A percentile compares a stretch with the other conserved stretches of the same genome.
These are phyloP conservation scores for Hemibagrus wyckioides DNA, from an alignment of 2,113 vertebrate genomes.

Conservation along the genomic window DNA sequence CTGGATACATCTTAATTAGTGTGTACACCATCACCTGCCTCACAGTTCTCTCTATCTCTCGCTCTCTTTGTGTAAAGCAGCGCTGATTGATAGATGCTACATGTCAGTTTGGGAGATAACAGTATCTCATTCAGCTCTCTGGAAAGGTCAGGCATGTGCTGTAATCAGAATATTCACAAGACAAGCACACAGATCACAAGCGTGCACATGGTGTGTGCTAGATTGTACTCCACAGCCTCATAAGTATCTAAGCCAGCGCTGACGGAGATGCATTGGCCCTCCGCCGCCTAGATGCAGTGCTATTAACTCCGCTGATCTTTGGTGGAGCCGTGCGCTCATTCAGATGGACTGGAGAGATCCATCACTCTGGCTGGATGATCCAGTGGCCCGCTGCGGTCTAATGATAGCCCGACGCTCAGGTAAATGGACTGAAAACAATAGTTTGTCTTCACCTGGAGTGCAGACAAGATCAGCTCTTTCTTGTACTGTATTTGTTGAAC, in stretches of 20 bases:
- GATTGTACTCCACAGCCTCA: conserved; percentile 55
- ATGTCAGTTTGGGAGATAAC: conserved; percentile 93
- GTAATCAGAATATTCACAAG: conserved; percentile 89
- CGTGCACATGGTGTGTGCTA: conserved; percentile 51
- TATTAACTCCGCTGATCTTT: conserved; percentile 69
- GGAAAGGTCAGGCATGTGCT: conserved; percentile 51
- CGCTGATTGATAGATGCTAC: conserved; percentile 96
- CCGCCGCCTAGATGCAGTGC: conserved; percentile 70
- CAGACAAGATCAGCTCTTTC: conserved; percentile 29
- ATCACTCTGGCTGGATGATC: conserved; percentile 51
- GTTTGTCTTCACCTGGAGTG: conserved; percentile 50
- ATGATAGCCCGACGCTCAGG: conserved; percentile 45
- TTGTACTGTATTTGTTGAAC: conserved; percentile 37
- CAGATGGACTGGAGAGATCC: conserved; percentile 52
- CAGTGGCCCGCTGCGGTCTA: conserved; percentile 38
- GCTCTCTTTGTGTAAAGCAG: conserved; percentile 65
- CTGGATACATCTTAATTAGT: conserved; percentile 40
- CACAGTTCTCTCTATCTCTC: conserved; percentile 54
- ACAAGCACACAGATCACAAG: conserved; percentile 72
- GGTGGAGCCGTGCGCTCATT: conserved; percentile 49
- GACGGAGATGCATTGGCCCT: conserved; percentile 74
- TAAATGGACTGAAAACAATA: conserved; percentile 57
- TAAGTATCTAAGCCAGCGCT: conserved; percentile 59
- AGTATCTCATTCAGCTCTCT: conserved; percentile 72
- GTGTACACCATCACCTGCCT: conserved; percentile 19